phyloP scores from a whole-genome alignment of 1,140 invertebrate species.

The Heliconius hermathena region DNA sequence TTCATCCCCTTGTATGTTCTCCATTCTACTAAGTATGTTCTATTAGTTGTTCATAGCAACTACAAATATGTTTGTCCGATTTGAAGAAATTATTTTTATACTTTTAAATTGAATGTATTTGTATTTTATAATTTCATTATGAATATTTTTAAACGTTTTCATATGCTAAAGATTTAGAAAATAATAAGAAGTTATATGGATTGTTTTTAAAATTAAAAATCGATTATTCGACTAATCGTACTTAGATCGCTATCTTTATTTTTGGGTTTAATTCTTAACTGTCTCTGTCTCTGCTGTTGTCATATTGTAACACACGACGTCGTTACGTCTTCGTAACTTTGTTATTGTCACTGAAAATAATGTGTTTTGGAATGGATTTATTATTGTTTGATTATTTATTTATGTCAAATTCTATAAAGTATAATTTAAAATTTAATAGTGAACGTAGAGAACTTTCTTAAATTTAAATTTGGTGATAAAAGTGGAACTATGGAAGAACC shows the following conservation, averaged over 20 bases:
- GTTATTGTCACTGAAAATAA: background rate
- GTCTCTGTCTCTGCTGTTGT: background rate
- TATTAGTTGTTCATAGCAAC: no score
- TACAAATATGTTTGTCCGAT: no score
- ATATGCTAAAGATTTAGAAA: no score
- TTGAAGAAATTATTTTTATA: no score
- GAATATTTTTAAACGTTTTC: no score
- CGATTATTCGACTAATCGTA: background rate
- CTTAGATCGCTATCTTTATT: background rate
- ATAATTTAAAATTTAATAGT: background rate
- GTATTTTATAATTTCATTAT: no score
- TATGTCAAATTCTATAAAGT: background rate
- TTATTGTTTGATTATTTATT: background rate
- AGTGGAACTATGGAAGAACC: conserved; percentile 39
- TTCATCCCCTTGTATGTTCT: no score
- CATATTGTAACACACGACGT: conserved; percentile 2
- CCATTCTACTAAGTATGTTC: no score
- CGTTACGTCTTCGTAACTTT: conserved; percentile 7
- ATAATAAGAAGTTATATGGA: no score
- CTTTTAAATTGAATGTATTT: no score
- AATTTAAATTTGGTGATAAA: conserved; percentile 3
- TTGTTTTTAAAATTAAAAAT: background rate
- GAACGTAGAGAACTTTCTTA: background rate
- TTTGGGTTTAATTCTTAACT: background rate
- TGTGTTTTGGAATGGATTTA: conserved; percentile 15